Base-by-base conservation (phyloP, 2,797 vertebrate genomes). In the Poliocrania exsul region DNA sequence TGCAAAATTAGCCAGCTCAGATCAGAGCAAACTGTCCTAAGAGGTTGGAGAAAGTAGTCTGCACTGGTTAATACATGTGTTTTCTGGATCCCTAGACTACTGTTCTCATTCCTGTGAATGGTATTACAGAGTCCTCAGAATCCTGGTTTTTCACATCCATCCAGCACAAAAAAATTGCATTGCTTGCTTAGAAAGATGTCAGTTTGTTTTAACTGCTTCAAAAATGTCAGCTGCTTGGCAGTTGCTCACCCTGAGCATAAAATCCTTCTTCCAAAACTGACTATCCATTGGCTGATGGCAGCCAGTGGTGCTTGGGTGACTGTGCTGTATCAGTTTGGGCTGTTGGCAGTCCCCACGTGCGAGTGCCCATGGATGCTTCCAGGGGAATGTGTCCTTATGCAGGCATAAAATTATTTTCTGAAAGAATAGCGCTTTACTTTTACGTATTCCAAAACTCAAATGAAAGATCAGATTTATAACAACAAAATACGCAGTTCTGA, bases 371-470 rank as follows among this genome's bases (percentile, higher is more conserved):
- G 6, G 28, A 3, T 21, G 25, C 35, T 69, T 19, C 49, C 29
- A 28, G 72, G 16, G 49, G n/a, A 33, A 29, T 0, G 0, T 16
- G 53, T 17, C 28, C 28, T 62, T 21, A 0, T 4, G 16, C 5
- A 16, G 21, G 13, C 14, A 4, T 13, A 10, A 10, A 7, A 5
- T 24, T 26, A n/a, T 26, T 5, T 16, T 65, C 47, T 74, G 42
- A 31, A 31, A 42, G 26, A 60, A 25, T 3, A 65, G 2, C 0
- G 0, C 35, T 35, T 85, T 29, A 15, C 26, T 91, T 74, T 74
- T 26, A 33, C 4, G 0, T 67, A 4, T 29, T 61, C 28, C 25
- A 73, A 38, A 38, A 81, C 19, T 24, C 5, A 50, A 53, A 18
- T 6, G 8, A 11, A 66, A 56, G 5, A 19, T 44, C 11, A 46